Conservation (phyloP, 2,888 invertebrate genomes). For the Drosophila incognita region DNA sequence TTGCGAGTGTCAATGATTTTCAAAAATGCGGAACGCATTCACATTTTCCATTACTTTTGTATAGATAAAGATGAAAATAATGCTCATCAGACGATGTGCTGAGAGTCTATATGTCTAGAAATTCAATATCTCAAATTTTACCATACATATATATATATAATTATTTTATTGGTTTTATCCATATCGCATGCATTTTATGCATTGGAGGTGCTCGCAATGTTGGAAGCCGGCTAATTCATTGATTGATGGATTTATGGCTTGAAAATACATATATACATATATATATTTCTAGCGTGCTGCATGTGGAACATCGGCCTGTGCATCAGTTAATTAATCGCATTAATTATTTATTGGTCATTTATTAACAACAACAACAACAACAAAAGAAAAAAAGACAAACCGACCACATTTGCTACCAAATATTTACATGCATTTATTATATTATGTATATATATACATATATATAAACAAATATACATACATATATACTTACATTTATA, state of each 20-base stretch:
- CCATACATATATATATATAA: conserved; percentile 5
- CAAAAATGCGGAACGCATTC: conserved; percentile 7
- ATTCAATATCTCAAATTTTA: conserved; percentile 2
- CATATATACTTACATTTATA: conserved; percentile 3
- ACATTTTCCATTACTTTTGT: background rate
- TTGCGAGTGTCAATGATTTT: conserved; percentile 3
- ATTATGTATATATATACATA: conserved; percentile 24
- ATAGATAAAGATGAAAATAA: background rate
- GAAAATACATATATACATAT: conserved; percentile 23
- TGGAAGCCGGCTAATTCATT: conserved; percentile 34
- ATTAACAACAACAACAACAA: background rate
- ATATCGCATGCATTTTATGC: conserved; percentile 51
- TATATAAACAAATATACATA: conserved; percentile 11
- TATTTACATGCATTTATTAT: conserved; percentile 34
- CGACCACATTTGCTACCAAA: conserved; percentile 19
- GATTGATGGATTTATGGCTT: conserved; percentile 45
- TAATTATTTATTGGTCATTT: conserved; percentile 18
- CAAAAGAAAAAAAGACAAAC: background rate
- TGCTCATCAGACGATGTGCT: conserved; percentile 17
- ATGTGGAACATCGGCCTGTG: conserved; percentile 58
- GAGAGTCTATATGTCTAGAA: conserved; percentile 28
- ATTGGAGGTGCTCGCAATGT: conserved; percentile 17
- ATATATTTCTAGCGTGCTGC: conserved; percentile 56
- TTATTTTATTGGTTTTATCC: conserved; percentile 16
- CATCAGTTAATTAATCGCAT: conserved; percentile 43